A percentile compares a stretch with the other conserved stretches of the same genome.
Conservation (phyloP, 2,797 vertebrate genomes). For the Hirundo rustica region DNA sequence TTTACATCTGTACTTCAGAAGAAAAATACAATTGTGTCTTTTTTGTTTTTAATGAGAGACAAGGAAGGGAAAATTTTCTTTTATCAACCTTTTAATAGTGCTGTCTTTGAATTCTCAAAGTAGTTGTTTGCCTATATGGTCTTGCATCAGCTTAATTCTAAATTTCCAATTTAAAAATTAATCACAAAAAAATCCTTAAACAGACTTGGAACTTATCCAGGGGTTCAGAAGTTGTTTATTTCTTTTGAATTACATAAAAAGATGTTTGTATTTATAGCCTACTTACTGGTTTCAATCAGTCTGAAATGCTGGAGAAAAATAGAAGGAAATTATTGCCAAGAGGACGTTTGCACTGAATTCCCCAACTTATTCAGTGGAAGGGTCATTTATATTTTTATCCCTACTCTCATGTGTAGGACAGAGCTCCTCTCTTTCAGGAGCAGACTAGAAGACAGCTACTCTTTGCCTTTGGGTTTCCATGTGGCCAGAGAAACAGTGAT, state of each 20-base stretch:
- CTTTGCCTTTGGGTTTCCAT: not conserved
- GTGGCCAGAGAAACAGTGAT: not conserved
- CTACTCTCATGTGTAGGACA: not conserved
- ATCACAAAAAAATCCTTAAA: not conserved
- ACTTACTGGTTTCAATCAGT: not conserved
- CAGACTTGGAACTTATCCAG: not conserved
- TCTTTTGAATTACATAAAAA: not conserved
- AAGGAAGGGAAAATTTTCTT: not conserved
- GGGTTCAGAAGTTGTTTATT: constrained; percentile 21
- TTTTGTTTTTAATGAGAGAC: not conserved
- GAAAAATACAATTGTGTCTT: not conserved
- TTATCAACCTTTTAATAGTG: not conserved
- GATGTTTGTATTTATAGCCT: not conserved
- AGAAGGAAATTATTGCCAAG: not conserved
- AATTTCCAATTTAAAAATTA: not conserved
- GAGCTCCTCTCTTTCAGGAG: not conserved
- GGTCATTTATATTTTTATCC: not conserved
- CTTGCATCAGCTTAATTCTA: not conserved
- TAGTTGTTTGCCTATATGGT: not conserved
- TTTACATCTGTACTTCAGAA: not conserved
- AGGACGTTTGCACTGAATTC: not conserved
- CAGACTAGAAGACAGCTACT: not conserved
- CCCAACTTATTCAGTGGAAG: not conserved
- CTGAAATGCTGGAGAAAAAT: not conserved
- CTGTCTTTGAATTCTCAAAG: not conserved